These are phyloP conservation scores for Eupeodes latifasciatus DNA, from an alignment of 2,888 invertebrate genomes.

Conservation along the genomic window DNA sequence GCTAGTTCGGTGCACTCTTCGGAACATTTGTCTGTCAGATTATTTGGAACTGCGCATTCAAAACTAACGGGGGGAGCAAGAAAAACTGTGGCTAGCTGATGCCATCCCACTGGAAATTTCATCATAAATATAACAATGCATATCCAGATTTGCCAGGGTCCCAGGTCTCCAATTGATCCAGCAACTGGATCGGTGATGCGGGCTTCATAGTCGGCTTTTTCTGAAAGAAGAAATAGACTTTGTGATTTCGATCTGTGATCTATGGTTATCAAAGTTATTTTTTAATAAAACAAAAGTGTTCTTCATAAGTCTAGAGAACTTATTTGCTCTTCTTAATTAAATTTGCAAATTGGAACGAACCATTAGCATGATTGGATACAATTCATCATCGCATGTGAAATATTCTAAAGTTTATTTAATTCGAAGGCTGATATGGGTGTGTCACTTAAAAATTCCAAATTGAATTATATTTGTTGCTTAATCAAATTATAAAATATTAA, in stretches of 20 bases:
- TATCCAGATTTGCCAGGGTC: slow-evolving; percentile 90
- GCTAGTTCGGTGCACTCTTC: slow-evolving; percentile 85
- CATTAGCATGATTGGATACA: background rate
- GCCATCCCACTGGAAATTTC: slow-evolving; percentile 93
- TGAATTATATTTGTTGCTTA: slow-evolving; percentile 1
- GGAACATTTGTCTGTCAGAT: slow-evolving; percentile 84
- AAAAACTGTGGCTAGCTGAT: slow-evolving; percentile 91
- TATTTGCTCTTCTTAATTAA: background rate
- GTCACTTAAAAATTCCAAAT: slow-evolving; percentile 14
- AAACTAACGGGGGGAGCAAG: slow-evolving; percentile 88
- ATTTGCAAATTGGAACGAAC: background rate
- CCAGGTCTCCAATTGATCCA: slow-evolving; percentile 89
- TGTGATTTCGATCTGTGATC: too few relatives aligned
- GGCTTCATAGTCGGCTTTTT: slow-evolving; percentile 71
- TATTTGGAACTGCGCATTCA: slow-evolving; percentile 84
- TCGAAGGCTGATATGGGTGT: slow-evolving; percentile 38
- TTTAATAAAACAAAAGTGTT: too few relatives aligned
- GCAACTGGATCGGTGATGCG: slow-evolving; percentile 87
- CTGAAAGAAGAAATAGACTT: slow-evolving; percentile 40
- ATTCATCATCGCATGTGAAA: slow-evolving; percentile 22
- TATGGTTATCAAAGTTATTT: too few relatives aligned
- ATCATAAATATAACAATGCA: slow-evolving; percentile 89
- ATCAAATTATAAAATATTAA: slow-evolving; percentile 23
- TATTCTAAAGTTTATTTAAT: slow-evolving; percentile 30
- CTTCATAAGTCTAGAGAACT: too few relatives aligned